Percentiles rank a stretch among this genome's conserved stretches.
Conservation (phyloP, 2,888 invertebrate genomes). For the Heteromurus nitidus region DNA sequence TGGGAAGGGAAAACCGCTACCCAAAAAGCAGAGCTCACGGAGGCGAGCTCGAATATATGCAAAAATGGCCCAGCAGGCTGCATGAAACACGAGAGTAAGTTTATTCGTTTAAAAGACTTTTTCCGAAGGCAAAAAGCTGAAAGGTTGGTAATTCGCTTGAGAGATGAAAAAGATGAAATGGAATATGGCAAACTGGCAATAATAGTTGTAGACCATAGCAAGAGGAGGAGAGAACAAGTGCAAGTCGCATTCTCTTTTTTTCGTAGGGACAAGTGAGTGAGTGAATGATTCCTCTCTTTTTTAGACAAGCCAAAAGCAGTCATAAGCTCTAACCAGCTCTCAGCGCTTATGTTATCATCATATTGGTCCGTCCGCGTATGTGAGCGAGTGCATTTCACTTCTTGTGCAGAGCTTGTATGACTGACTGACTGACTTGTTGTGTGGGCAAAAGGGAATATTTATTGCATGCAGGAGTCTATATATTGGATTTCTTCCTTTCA, state of each 20-base stretch:
- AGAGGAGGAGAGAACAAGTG: background rate
- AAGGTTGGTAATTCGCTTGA: slow-evolving; percentile 61
- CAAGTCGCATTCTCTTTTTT: background rate
- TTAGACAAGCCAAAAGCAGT: slow-evolving; percentile 31
- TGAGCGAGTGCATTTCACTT: background rate
- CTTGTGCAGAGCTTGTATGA: no score
- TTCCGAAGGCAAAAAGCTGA: slow-evolving; percentile 51
- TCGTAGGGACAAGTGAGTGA: slow-evolving; percentile 5
- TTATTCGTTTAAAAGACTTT: background rate
- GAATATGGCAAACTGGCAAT: slow-evolving; percentile 51
- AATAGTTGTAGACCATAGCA: no score
- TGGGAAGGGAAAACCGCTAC: background rate
- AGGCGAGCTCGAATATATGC: slow-evolving; percentile 36
- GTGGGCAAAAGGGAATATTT: slow-evolving; percentile 55
- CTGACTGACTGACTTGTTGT: slow-evolving; percentile 52
- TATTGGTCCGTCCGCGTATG: slow-evolving; percentile 9
- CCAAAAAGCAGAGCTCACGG: slow-evolving; percentile 25
- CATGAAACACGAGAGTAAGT: background rate
- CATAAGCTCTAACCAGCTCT: slow-evolving; percentile 36
- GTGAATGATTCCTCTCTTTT: slow-evolving; percentile 55
- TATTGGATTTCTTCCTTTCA: slow-evolving; percentile 43
- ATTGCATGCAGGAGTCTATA: slow-evolving; percentile 35
- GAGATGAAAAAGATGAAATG: slow-evolving; percentile 55
- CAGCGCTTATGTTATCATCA: slow-evolving; percentile 54
- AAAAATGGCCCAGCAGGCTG: slow-evolving; percentile 14